Evolutionary conservation across 1,140 invertebrate species (phyloP), one percentile per base, ranked within the genome.

Genomic region (Anastrepha ludens): DNA sequence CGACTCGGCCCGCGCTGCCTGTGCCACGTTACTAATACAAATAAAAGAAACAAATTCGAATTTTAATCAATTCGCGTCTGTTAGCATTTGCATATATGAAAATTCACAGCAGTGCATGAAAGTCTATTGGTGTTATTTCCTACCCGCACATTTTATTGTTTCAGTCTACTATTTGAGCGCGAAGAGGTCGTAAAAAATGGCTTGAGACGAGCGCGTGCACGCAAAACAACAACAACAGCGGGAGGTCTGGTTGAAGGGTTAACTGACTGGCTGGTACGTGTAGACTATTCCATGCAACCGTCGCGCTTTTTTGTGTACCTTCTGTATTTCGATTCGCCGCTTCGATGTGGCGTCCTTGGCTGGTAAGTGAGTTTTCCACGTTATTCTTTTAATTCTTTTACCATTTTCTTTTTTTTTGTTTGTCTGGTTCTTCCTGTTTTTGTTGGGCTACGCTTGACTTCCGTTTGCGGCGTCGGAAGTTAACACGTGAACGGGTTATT

Each of bases 31-130:
- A 6, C 5, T 60, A 55, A 62, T 65, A 39, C 17, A 65, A 91
- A 90, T 90, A 92, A 92, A 92, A 92, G 90, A 91, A 92, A 90
- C 91, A 92, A 92, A 29, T 29, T 92, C 91, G 91, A 92, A 92
- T 92, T 92, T 92, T 92, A 92, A 92, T 92, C 91, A 92, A 92
- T 92, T 92, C 91, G 88, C 90, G 88, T 89, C 89, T 89, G 90
- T 89, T 86, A 17, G 74, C 89, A 88, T 89, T 90, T 90, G 89
- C 91, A 91, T 91, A 87, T 50, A 62, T 62, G 44, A 64, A 87
- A 90, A 88, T 47, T 17, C 39, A 88, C 90, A 90, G 90, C 88
- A 88, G 88, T 88, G 89, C 47, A 55, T 85, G 78, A 13, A 20
- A 85, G n/a, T 87, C 59, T 78, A 0, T 67, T 39, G 55, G 64